A percentile compares a stretch with the other conserved stretches of the same genome.
phyloP scores from a whole-genome alignment of 2,113 vertebrate species.

The Gila orcuttii region DNA sequence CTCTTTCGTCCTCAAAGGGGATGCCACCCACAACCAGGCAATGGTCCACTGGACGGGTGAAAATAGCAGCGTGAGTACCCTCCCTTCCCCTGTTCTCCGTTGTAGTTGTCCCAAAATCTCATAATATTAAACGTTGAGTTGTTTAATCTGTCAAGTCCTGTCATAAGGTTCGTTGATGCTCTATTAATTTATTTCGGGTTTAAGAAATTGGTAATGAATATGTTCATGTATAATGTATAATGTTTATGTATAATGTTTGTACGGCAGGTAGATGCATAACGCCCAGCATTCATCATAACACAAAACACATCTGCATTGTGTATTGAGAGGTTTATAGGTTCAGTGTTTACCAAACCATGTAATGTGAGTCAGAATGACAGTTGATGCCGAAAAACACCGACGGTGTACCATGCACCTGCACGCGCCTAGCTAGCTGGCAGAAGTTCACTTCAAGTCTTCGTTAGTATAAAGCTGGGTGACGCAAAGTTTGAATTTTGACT shows the following conservation, averaged over 20 bases:
- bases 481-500: not conserved
- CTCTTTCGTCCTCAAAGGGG: slow-evolving; percentile 95
- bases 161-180: not conserved
- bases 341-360: not conserved
- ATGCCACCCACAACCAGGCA: slow-evolving; percentile 97
- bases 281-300: not conserved
- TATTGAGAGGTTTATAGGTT: not conserved
- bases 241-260: not conserved
- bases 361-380: slow-evolving; percentile 32
- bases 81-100: not conserved
- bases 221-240: too few relatives aligned
- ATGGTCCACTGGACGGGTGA: slow-evolving; percentile 99
- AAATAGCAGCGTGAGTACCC: slow-evolving; percentile 95
- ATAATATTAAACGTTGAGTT: not conserved
- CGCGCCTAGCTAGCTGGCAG: not conserved
- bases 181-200: not conserved
- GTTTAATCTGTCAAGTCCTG: not conserved
- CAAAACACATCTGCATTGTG: not conserved
- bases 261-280: not conserved
- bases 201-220: not conserved
- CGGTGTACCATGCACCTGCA: not conserved
- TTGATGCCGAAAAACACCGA: slow-evolving; percentile 4
- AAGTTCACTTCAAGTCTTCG: not conserved
- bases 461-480: not conserved
- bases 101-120: slow-evolving; percentile 28